Evolutionary conservation across 2,888 invertebrate genomes (phyloP).

Genomic region (Polyommatus icarus): DNA sequence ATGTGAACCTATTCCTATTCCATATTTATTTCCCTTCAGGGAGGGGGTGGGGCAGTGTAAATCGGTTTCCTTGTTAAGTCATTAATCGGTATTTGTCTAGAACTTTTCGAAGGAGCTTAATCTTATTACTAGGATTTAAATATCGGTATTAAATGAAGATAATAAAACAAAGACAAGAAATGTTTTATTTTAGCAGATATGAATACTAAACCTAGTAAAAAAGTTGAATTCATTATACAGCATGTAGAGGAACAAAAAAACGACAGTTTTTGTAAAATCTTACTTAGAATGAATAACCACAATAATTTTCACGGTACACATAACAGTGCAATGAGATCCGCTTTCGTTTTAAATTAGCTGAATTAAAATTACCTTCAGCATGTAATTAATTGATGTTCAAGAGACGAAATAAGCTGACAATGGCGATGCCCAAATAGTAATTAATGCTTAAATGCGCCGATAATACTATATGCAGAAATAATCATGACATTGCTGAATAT

Average conservation of each 20-base stretch:
- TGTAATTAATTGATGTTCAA: conserved; percentile 24
- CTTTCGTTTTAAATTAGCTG: conserved; percentile 5
- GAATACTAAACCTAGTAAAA: no score
- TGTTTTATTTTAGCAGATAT: no score
- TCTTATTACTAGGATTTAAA: no score
- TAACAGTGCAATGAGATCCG: background rate
- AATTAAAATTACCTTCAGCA: conserved; percentile 20
- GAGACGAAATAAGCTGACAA: conserved; percentile 26
- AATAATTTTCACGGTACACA: background rate
- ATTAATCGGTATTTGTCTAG: background rate
- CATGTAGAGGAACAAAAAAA: background rate
- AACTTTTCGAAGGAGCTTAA: background rate
- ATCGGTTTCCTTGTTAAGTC: background rate
- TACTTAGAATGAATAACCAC: background rate
- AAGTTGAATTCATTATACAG: no score
- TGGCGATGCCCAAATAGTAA: conserved; percentile 23
- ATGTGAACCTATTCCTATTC: background rate
- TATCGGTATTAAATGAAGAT: no score
- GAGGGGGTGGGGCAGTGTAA: background rate
- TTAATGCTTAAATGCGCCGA: conserved; percentile 23
- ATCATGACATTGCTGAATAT: conserved; percentile 20
- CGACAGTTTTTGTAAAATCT: background rate
- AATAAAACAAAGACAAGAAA: no score
- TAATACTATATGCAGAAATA: conserved; percentile 24
- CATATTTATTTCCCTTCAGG: background rate